Base-by-base conservation (phyloP, 2,888 invertebrate species). In the Hermaeophaga mercurialis region DNA sequence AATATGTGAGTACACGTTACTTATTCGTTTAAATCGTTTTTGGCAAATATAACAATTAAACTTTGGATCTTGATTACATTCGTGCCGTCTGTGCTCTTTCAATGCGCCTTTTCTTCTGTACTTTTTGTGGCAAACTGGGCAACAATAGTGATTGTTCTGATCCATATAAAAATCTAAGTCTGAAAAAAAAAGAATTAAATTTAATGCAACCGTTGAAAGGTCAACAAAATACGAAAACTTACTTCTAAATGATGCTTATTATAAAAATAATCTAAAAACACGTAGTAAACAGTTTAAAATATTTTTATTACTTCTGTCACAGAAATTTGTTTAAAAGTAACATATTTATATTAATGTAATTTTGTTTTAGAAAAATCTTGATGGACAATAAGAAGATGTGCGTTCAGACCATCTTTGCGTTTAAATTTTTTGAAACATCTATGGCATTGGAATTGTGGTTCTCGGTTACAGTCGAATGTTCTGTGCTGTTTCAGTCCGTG, bases 391-490 rank as follows among this genome's bases (percentile, higher is more conserved):
- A 9, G 2, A 61, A 82, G 66, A 50, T 67, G 66, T 7, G 59
- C 47, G 54, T 76, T 70, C n/a, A 81, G 68, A 65, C 79, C 80
- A 59, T 77, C 77, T 65, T 80, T 80, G 64, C 79, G 46, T n/a
- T 45, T 45, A 46, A 47, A 64, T 39, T 34, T 58, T 48, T 24
- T 56, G 19, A 11, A 34, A 53, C 59, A 60, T 9, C 56, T 28
- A 9, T 31, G 12, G 6, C 31, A 31, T 11, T 31, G 3, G 12
- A 12, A 31, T 11, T 31, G n/a, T 11, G 11, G 12, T 12, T 12
- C 11, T 31, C 12, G 31, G 6, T 31, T 31, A 11, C 31, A n/a
- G n/a, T 31, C 12, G 6, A 12, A 31, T 12, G n/a, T 31, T 31
- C 31, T 5, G 31, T 31, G 31, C 9, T 31, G 31, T 6, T 11